Conservation (phyloP, 2,797 vertebrate genomes). For the Peromyscus melanophrys region DNA sequence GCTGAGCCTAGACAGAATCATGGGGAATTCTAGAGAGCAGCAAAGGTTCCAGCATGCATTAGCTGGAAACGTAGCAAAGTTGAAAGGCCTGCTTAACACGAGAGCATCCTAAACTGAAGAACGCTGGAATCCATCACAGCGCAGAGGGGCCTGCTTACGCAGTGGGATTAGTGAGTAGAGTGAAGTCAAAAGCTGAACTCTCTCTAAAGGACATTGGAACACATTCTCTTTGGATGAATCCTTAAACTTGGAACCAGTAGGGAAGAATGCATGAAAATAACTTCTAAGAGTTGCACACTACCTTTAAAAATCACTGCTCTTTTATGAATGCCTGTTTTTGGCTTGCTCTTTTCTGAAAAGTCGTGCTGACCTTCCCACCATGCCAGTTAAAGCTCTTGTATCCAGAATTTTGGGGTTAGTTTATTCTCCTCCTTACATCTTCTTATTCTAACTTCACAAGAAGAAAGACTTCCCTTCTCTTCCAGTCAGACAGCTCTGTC, state of each 20-base stretch:
- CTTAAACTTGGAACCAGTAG: conserved; percentile 34
- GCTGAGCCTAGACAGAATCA: neutral
- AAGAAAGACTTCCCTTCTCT: neutral
- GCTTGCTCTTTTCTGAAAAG: conserved; percentile 39
- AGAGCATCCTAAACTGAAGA: neutral
- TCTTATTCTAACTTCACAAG: neutral
- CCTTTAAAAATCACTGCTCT: neutral
- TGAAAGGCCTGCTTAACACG: neutral
- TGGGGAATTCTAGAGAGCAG: conserved; percentile 6
- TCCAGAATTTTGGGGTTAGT: conserved; percentile 39
- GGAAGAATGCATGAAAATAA: conserved; percentile 56
- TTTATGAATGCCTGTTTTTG: conserved; percentile 4
- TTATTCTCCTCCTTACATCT: conserved; percentile 8
- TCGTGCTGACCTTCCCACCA: conserved; percentile 14
- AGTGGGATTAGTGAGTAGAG: conserved; percentile 41
- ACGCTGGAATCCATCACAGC: neutral
- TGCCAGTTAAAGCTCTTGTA: conserved; percentile 28
- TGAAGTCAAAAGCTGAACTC: neutral
- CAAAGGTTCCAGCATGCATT: neutral
- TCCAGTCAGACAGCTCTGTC: neutral
- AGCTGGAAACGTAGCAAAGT: conserved; percentile 46
- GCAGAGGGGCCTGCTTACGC: conserved; percentile 1
- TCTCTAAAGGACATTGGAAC: neutral
- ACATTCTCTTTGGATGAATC: conserved; percentile 54
- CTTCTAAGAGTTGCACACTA: conserved; percentile 29